Evolutionary conservation across 1,140 invertebrate genomes (phyloP), one percentile per base, ranked within the genome.

Genomic region (Drosophila yakuba): DNA sequence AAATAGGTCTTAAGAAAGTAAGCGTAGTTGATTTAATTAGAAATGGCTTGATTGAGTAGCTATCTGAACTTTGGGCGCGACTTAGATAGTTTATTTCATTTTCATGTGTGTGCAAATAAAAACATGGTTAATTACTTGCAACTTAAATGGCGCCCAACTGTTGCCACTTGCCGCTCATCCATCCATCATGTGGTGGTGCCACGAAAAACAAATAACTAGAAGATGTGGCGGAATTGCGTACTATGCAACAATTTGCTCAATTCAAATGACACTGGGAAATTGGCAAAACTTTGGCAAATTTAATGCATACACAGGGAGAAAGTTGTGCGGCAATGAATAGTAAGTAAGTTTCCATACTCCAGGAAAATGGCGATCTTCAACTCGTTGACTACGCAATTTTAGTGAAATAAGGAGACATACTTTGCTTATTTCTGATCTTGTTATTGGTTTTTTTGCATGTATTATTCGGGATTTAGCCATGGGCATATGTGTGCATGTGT

Each of bases 161-260:
- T 47, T 58, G 23, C 14, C 25, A 35, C 35, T 17, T 41, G 15
- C 11, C 4, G 5, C n/a, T 39, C 38, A 51, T 61, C 62, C 35
- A 67, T 68, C 47, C 60, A 68, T 68, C 47, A 45, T 64, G 11
- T 36, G 5, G 54, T 28, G 20, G 6, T 4, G 20, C 52, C 0
- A 28, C 11, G 28, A 28, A 45, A 38, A 47, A 36, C 0, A 20
- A 2, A 20, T 0, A 20, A 20, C 20, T 32, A 6, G 15, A 38
- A 43, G n/a, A 11, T 12, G 10, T 0, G 4, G 6, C 14, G 0
- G 2, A 17, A 43, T 15, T n/a, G 17, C 32, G 52, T 14, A 51
- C 12, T 60, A 10, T 66, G 43, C 63, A 66, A 64, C 60, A 66
- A 64, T 66, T 66, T 52, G 58, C 47, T 20, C 23, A 38, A 61